Conservation (phyloP, 92 coral and sea anemone genomes). For the Pocillopora grandis region DNA sequence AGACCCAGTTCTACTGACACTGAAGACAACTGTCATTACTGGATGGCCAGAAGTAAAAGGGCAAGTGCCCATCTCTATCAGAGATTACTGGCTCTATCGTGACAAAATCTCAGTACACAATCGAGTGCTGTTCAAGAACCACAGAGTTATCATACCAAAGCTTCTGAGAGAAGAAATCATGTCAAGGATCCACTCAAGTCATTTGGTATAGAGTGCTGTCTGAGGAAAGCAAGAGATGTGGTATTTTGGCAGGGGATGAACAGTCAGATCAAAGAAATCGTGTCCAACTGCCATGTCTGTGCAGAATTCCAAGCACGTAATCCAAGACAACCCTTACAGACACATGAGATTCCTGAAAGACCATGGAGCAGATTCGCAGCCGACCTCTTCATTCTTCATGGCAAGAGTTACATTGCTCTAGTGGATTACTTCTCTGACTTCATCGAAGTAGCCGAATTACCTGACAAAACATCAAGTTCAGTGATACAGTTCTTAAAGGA, state of each 20-base stretch:
- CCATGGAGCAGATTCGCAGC: too few relatives aligned
- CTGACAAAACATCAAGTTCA: too few relatives aligned
- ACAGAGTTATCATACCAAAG: constrained; percentile 8
- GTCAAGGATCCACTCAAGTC: constrained; percentile 21
- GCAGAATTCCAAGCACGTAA: neutral
- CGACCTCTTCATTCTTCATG: too few relatives aligned
- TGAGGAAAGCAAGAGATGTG: constrained; percentile 23
- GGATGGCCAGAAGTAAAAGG: constrained; percentile 56
- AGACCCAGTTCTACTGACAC: constrained; percentile 43
- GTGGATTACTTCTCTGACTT: too few relatives aligned
- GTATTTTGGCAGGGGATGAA: constrained; percentile 31
- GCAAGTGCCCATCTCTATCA: constrained; percentile 45
- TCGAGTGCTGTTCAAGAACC: constrained; percentile 19
- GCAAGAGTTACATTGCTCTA: too few relatives aligned
- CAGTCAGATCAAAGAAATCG: constrained; percentile 3
- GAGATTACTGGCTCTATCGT: constrained; percentile 56
- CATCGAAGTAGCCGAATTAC: too few relatives aligned
- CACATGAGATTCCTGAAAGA: constrained; percentile 26
- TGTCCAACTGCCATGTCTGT: constrained; percentile 3
- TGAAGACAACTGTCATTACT: constrained; percentile 40
- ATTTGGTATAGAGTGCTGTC: constrained; percentile 1
- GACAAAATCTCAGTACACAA: constrained; percentile 53
- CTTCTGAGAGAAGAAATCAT: constrained; percentile 14
- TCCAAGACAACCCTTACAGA: constrained; percentile 27
- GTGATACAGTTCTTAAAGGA: too few relatives aligned